Evolutionary conservation across 2,797 vertebrate species (phyloP), one percentile per base, ranked within the genome.

Genomic region (Syngnathus acus): DNA sequence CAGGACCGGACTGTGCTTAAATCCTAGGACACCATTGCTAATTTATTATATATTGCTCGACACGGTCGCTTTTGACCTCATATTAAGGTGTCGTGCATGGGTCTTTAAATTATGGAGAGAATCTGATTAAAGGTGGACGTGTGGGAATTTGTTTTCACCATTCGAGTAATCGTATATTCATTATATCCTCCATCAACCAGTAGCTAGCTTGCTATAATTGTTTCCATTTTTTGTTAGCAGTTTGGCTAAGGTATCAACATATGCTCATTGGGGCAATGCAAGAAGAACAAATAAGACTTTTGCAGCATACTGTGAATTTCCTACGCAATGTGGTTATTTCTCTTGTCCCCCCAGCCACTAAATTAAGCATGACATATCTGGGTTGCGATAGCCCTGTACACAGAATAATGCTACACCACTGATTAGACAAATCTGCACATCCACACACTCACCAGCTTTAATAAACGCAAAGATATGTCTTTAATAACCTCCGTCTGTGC

Each of bases 341-440:
- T 84, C 71, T 73, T 81, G 70, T 85, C 80, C 72, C 84, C 81
- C 78, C 77, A 81, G 78, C 81, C 79, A 83, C 81, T 89, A 88
- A 90, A 90, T 89, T 87, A 89, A 74, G 71, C 50, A 50, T 89
- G 88, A 90, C 88, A 90, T 86, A 88, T 89, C 84, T 90, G 76
- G 89, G 89, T 89, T 90, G 84, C 82, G 68, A 86, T 87, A 80
- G 79, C 72, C 84, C 72, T 81, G 67, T 73, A 83, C 78, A 65
- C n/a, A 40, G 48, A 53, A 54, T 50, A 64, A 37, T 64, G 62
- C 62, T 50, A 78, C 79, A 74, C 43, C 63, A 65, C 48, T 14
- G 48, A 73, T 78, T 69, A 50, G 51, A 71, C 76, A 67, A 70
- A 72, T 54, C 9, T 26, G 39, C 58, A 47, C 65, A 68, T 38